phyloP scores from a whole-genome alignment of 2,113 vertebrate species.

The Chlorodrepanis virens region DNA sequence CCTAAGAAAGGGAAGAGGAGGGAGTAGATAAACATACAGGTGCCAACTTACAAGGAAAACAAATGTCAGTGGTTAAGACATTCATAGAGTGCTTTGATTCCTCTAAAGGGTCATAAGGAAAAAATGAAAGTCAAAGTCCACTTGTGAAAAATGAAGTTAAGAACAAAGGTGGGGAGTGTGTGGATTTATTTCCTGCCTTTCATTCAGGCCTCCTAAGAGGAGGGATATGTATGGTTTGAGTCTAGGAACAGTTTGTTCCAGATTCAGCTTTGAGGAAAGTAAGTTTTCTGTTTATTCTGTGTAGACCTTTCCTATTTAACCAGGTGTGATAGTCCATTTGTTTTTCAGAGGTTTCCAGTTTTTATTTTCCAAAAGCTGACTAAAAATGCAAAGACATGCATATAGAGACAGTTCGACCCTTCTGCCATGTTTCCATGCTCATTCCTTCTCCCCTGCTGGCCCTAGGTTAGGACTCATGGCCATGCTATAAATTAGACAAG shows the following conservation, averaged over 20 bases:
- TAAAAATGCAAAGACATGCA: background rate
- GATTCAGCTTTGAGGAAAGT: background rate
- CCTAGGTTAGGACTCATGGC: background rate
- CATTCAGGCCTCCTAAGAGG: background rate
- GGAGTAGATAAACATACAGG: background rate
- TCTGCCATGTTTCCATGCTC: background rate
- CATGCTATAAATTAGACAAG: background rate
- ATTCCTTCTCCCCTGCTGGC: rapidly evolving
- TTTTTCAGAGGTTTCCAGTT: background rate
- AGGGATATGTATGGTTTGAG: background rate
- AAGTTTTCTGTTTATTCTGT: background rate
- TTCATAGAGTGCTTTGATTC: background rate
- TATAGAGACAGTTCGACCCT: background rate
- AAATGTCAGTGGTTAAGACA: background rate
- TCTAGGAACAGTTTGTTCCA: background rate
- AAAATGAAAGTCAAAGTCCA: background rate
- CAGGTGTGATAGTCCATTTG: background rate
- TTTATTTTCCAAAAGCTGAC: background rate
- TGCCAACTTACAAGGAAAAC: background rate
- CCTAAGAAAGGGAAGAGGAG: background rate
- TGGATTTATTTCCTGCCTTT: background rate
- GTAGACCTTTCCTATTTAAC: background rate
- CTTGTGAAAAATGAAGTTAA: background rate
- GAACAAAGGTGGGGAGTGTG: background rate
- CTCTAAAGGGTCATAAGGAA: background rate